Base-by-base conservation (phyloP, 37 sponge, comb jelly and placozoan genomes). In the Eunapius fragilis region DNA sequence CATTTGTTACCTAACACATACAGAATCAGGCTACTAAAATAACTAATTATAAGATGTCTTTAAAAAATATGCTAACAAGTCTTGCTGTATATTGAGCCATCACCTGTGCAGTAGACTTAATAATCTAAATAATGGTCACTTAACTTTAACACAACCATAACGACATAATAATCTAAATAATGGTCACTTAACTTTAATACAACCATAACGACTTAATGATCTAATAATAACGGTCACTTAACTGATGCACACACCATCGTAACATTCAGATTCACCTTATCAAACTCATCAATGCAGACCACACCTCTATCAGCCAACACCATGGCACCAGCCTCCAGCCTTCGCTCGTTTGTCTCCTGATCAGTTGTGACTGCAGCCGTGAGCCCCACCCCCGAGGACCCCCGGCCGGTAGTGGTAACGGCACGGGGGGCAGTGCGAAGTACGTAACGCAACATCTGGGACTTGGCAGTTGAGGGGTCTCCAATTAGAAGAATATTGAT, bases 231-330 rank as follows among this genome's bases (percentile, higher is more conserved):
- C 47, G 4, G 47, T 11, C 4, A 9, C 47, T 11, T 9, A 45
- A 45, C 7, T 45, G 47, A 4, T 45, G 7, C 9, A 45, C 47
- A 45, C n/a, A 45, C 9, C 7, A 58, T 58, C 19, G 17, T 11
- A 26, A 25, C 27, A 37, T n/a, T n/a, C n/a, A n/a, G n/a, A 25
- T 78, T 26, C 12, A 94, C 95, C 80, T 99, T 99, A 85, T 99
- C 99, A 92, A 99, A 99, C 82, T 99, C 99, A 80, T 99, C 99
- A 85, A 99, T 99, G 72, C 99, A 99, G 71, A 99, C 97, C 83
- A 99, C 95, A 69, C 99, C 99, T 38, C 97, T 89, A 69, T 99
- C 99, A 67, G 99, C 99, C 67, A 99, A 82, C 49, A 99, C 99
- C 99, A 99, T 99, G 67, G 99, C 99, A 31, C 99, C 99, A 75